These are phyloP conservation scores for Cryptoleucopteryx plumbea DNA, from an alignment of 2,113 vertebrate species.

Conservation along the genomic window DNA sequence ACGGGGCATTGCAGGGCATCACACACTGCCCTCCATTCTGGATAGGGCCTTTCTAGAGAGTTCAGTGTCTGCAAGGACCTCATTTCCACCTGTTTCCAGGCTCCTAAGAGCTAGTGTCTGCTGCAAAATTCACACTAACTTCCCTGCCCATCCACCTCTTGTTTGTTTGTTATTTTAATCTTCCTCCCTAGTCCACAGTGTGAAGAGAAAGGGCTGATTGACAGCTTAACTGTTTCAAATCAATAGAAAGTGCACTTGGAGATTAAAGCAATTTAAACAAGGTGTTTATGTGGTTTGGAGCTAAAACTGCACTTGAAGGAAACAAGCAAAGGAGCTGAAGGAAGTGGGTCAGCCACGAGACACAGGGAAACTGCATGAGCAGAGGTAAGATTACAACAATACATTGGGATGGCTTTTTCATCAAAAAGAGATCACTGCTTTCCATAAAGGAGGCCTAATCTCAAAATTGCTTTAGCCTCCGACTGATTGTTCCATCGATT, in stretches of 20 bases:
- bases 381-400: constrained; percentile 61
- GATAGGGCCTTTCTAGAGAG: not conserved
- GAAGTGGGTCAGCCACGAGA: constrained; percentile 72
- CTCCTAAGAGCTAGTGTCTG: not conserved
- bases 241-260: constrained; percentile 67
- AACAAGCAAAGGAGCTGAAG: constrained; percentile 54
- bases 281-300: constrained; percentile 66
- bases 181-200: constrained; percentile 16
- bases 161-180: constrained; percentile 80
- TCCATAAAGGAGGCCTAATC: constrained; percentile 61
- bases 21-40: not conserved
- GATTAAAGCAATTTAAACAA: constrained; percentile 76
- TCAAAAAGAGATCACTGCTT: constrained; percentile 62
- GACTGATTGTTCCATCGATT: constrained; percentile 73
- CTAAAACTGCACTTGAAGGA: constrained; percentile 74
- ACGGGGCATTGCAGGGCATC: not conserved
- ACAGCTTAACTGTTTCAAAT: constrained; percentile 72
- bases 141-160: constrained; percentile 1
- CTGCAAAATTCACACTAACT: constrained; percentile 27
- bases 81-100: not conserved
- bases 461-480: constrained; percentile 67
- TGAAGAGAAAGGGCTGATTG: constrained; percentile 69
- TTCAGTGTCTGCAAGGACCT: not conserved
- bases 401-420: constrained; percentile 55
- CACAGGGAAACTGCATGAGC: not conserved